phyloP scores from a whole-genome alignment of 2,888 invertebrate species.

The Machimus atricapillus region DNA sequence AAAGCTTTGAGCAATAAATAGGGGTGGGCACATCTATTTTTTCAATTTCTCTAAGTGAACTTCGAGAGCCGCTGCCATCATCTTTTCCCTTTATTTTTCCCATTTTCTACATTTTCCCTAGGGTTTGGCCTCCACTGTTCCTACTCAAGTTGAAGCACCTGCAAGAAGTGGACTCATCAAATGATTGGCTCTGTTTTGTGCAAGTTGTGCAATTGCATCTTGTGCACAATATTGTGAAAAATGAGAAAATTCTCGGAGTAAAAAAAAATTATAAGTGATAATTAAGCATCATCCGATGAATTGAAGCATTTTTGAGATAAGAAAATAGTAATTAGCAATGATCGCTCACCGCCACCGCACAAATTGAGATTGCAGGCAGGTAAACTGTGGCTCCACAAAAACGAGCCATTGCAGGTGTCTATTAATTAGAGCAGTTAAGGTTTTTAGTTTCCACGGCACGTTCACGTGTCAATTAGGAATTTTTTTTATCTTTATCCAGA shows the following conservation, averaged over 20 bases:
- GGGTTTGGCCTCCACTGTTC: not conserved
- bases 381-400: not conserved
- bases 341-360: not conserved
- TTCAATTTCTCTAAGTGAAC: not conserved
- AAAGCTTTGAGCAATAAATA: not conserved
- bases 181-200: not conserved
- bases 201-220: not conserved
- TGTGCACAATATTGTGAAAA: not conserved
- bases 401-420: not conserved
- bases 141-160: not conserved
- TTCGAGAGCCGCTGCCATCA: not conserved
- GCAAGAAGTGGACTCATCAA: not conserved
- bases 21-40: not conserved
- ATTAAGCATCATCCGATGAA: not conserved
- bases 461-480: constrained; percentile 8
- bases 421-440: not conserved
- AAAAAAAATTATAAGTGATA: not conserved
- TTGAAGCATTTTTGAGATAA: not conserved
- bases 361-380: not conserved
- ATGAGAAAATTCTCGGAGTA: not conserved
- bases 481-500: not conserved
- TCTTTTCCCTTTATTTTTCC: not conserved
- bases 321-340: not conserved
- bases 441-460: constrained; percentile 8
- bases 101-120: not conserved